Evolutionary conservation across 2,797 vertebrate species (phyloP), one percentile per base, ranked within the genome.

Genomic region (Periophthalmus magnuspinnatus): DNA sequence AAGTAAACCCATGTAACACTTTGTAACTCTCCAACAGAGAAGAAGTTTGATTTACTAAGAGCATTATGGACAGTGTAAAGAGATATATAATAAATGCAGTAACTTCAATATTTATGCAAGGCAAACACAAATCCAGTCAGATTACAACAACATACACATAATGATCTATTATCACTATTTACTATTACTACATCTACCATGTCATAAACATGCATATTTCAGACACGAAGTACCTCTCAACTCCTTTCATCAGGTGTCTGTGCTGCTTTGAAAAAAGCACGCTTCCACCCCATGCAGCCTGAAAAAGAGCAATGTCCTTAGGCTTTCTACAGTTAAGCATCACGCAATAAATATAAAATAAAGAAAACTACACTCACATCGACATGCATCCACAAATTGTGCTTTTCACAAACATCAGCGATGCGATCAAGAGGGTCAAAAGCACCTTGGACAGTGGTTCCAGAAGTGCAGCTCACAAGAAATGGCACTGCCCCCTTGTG

Each of bases 231-330:
- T 85, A 94, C 96, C 95, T 95, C 76, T 95, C 86, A 65, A 96
- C 92, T 24, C 96, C 96, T 13, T 91, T 88, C 79, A 97, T 88
- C 69, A 97, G 93, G 83, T 95, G 92, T 74, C 89, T 87, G 81
- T 97, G 94, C 58, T 84, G 89, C 68, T 86, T 81, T 52, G 96
- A 97, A 63, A 97, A 91, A 56, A 97, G 92, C 34, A 94, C 95
- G 0, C 96, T 96, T 76, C 95, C 96, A 11, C 96, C 96, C 94
- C 94, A 96, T 3, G 95, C 95, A 2, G 95, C 96, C 96, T 97
- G 88, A 52, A 58, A 66, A 48, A 59, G 70, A n/a, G 11, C 34
- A 38, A 14, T 28, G 56, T 24, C 56, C 22, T 21, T 14, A 22
- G 32, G 50, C 54, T 62, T 74, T 5, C 63, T 61, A 54, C 54